Evolutionary conservation across 2,888 invertebrate genomes (phyloP), one percentile per base, ranked within the genome.

Genomic region (Cryptocheilus praepositus): DNA sequence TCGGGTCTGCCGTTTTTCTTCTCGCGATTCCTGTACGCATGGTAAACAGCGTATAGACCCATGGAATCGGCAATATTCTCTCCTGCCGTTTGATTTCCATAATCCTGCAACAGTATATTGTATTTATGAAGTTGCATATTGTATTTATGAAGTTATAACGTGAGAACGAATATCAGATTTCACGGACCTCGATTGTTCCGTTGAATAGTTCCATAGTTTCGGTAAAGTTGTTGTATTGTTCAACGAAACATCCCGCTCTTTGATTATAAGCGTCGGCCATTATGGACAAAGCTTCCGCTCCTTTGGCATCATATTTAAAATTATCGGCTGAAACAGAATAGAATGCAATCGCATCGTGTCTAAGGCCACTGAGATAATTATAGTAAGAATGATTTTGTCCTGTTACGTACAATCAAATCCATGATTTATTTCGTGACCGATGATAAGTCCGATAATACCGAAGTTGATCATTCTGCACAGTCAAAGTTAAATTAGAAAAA

Each of bases 1-100:
- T 22, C 22, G 3, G 44, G 13, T 46, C 19, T 28, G 76, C 19
- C 73, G 64, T n/a, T 81, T 67, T 61, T 86, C 85, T 21, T 65
- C 15, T 70, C 51, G 79, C 70, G 64, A 84, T 85, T 64, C 51
- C 68, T 56, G 2, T 67, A 67, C 44, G 53, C 74, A 36, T 21
- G 22, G 7, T 58, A 45, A 15, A 53, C 13, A 21, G 61, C 54
- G 11, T 61, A 44, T 7, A 68, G 21, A 45, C 67, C 67, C 61
- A 67, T 54, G 19, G 63, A 60, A 56, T 75, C 64, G 0, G 52
- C 61, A 7, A 69, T 71, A 57, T 73, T 73, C 64, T 73, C 73
- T 57, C 61, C 56, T 45, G 1, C 45, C 4, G 21, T 61, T 22
- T 13, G 18, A 44, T 64, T 25, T 1, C 52, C 51, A 5, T 54